These are phyloP conservation scores for Brachypteracias leptosomus DNA, from an alignment of 2,113 vertebrate genomes.

Conservation along the genomic window DNA sequence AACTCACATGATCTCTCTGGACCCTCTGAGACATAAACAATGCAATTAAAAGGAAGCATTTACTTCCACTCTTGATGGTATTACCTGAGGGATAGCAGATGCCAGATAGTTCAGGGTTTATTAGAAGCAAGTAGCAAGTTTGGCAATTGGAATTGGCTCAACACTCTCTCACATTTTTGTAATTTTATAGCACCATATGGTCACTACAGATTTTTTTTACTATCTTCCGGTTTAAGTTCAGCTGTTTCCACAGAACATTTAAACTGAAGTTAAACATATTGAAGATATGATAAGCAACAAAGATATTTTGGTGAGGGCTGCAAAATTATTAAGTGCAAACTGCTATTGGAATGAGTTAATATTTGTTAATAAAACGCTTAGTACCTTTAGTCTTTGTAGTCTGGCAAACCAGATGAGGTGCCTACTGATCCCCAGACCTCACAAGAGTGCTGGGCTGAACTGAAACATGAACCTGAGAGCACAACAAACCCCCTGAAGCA, in stretches of 20 bases:
- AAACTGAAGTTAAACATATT: conserved; percentile 43
- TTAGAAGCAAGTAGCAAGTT: conserved; percentile 56
- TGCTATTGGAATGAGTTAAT: not conserved
- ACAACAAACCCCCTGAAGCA: not conserved
- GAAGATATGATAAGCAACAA: not conserved
- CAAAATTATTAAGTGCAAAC: not conserved
- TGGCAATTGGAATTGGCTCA: conserved; percentile 53
- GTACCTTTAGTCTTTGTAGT: not conserved
- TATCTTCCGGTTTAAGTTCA: conserved; percentile 50
- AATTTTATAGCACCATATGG: conserved; percentile 67
- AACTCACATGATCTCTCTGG: not conserved
- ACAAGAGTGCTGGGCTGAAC: not conserved
- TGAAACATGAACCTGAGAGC: not conserved
- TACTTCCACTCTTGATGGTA: conserved; percentile 49
- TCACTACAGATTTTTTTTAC: conserved; percentile 46
- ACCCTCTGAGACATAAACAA: conserved; percentile 47
- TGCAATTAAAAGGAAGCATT: conserved; percentile 66
- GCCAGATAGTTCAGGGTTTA: conserved; percentile 62
- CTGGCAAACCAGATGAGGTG: not conserved
- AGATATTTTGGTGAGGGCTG: not conserved
- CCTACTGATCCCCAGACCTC: not conserved
- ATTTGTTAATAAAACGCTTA: not conserved
- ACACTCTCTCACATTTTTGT: conserved; percentile 12
- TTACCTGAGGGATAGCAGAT: conserved; percentile 68
- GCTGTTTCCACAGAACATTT: conserved; percentile 40